phyloP scores from a whole-genome alignment of 2,888 invertebrate species.

The Formica aserva region DNA sequence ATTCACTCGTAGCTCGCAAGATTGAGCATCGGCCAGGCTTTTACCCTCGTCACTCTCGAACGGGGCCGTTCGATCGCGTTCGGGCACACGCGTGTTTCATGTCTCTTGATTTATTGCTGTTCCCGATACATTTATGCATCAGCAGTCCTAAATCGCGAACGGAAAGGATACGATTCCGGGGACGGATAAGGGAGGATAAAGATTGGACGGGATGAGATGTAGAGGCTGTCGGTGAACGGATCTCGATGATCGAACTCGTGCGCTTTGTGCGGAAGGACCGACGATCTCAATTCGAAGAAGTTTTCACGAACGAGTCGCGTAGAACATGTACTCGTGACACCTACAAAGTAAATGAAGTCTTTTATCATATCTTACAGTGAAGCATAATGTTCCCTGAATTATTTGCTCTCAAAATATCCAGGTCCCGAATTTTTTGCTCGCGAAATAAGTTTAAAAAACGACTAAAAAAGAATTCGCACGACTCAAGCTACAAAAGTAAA shows the following conservation, averaged over 20 bases:
- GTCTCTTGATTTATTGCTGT: slow-evolving; percentile 42
- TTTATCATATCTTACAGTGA: neutral
- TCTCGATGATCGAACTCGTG: slow-evolving; percentile 9
- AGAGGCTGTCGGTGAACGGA: neutral
- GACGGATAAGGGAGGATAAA: neutral
- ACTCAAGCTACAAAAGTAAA: too few species aligned
- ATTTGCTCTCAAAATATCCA: too few species aligned
- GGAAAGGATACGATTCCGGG: neutral
- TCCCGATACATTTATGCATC: slow-evolving; percentile 44
- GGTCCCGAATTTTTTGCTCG: too few species aligned
- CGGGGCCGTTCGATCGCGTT: slow-evolving; percentile 41
- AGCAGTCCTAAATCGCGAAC: slow-evolving; percentile 15
- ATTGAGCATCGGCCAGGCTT: slow-evolving; percentile 27
- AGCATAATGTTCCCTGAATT: too few species aligned
- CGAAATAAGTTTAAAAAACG: too few species aligned
- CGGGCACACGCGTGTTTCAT: slow-evolving; percentile 35
- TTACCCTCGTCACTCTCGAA: slow-evolving; percentile 28
- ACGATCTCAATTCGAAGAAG: neutral
- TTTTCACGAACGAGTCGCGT: neutral
- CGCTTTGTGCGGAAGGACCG: neutral
- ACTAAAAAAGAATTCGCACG: too few species aligned
- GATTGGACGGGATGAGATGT: slow-evolving; percentile 6
- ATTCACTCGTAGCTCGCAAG: slow-evolving; percentile 16
- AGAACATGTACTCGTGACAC: neutral
- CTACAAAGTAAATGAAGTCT: slow-evolving; percentile 3